Evolutionary conservation across 2,113 vertebrate genomes (phyloP), one percentile per base, ranked within the genome.

Genomic region (Penelope pileata): DNA sequence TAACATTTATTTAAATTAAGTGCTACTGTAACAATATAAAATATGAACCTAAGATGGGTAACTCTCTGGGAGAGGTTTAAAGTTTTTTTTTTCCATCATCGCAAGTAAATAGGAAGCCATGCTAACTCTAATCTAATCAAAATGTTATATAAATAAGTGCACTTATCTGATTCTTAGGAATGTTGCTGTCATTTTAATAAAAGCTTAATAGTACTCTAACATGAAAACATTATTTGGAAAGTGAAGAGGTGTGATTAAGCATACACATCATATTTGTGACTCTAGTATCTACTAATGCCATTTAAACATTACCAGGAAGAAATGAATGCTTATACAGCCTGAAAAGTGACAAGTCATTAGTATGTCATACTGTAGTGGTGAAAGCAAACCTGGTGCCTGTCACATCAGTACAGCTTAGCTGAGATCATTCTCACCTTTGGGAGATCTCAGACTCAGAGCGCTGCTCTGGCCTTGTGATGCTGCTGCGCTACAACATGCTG

Each of bases 141-240:
- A 94, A 83, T 89, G 82, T 76, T 95, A 60, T 76, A 85, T 96
- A 86, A 92, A 32, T 16, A 54, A 74, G 58, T 90, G 40, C 83
- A 88, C 66, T 86, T 90, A 62, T 21, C 34, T 29, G 6, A 85
- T 96, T 90, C 79, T 72, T 91, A 56, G 67, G 73, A 63, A 88
- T 45, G 42, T 43, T 93, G 47, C 48, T 91, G 60, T 91, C 29
- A 68, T 96, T 96, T 94, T 74, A 94, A 94, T 95, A 95, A 96
- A 93, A 92, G 40, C 75, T 91, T 92, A 92, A 67, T 93, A 72
- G 73, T 94, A 30, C 79, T 92, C 47, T 93, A 92, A 86, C 48
- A 59, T 88, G 73, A 95, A 96, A 93, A 90, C 77, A 86, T 85
- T 95, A 70, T 81, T 83, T 96, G 81, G 83, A 69, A 96, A 94